These are phyloP conservation scores for Agrilus mali DNA, from an alignment of 2,888 invertebrate genomes.

Conservation along the genomic window DNA sequence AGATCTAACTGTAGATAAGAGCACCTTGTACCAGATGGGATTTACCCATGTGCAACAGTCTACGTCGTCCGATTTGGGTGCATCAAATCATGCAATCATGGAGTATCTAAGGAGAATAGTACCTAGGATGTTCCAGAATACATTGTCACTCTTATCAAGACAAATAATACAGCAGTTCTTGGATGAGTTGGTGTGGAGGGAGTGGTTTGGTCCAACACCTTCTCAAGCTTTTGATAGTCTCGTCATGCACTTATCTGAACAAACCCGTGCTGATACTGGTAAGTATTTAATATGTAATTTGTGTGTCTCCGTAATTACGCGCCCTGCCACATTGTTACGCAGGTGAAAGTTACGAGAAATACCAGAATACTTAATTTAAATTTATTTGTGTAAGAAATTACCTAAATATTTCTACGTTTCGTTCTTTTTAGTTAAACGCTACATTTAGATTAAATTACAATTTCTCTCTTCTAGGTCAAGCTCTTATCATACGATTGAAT, in stretches of 20 bases:
- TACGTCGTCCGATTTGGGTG: constrained; percentile 34
- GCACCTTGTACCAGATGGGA: constrained; percentile 64
- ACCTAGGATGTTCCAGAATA: constrained; percentile 85
- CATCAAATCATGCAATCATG: constrained; percentile 50
- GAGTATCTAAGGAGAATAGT: constrained; percentile 75
- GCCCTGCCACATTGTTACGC: no score
- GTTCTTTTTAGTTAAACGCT: no score
- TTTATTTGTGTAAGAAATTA: no score
- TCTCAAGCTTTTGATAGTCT: constrained; percentile 72
- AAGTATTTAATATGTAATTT: constrained; percentile 33
- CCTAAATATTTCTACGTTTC: no score
- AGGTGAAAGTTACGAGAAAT: no score
- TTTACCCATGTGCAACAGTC: constrained; percentile 62
- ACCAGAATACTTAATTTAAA: no score
- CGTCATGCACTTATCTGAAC: constrained; percentile 64
- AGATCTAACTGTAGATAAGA: constrained; percentile 74
- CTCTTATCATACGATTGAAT: constrained; percentile 49
- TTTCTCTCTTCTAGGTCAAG: constrained; percentile 29
- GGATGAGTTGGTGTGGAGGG: constrained; percentile 80
- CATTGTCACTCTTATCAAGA: constrained; percentile 64
- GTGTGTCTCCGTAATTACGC: no score
- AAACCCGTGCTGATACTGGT: constrained; percentile 55
- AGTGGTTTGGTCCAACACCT: constrained; percentile 68
- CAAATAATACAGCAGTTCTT: constrained; percentile 84
- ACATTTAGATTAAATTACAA: no score